A percentile compares a stretch with the other conserved stretches of the same genome.
Conservation (phyloP, 2,888 invertebrate genomes). For the Palloptera scutellata region DNA sequence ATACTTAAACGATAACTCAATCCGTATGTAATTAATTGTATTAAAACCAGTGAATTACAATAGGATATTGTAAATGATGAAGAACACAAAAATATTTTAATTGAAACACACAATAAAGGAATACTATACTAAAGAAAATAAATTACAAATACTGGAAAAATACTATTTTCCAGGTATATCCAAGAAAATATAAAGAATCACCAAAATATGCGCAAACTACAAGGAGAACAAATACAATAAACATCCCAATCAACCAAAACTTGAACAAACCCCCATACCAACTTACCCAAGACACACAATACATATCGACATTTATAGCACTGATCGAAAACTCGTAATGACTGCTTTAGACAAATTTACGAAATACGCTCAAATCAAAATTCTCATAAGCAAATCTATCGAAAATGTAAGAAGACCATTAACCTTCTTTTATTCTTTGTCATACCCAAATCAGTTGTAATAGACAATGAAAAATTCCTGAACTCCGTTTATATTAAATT, state of each 20-base stretch:
- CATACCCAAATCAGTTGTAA: too few relatives aligned
- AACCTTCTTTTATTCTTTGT: too few relatives aligned
- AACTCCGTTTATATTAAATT: too few relatives aligned
- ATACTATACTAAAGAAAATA: conserved; percentile 32
- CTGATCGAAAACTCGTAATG: conserved; percentile 27
- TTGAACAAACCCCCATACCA: conserved; percentile 34
- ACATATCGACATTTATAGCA: conserved; percentile 34
- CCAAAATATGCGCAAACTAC: neutral
- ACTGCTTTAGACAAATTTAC: conserved; percentile 36
- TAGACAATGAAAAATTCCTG: too few relatives aligned
- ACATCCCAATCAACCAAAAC: conserved; percentile 30
- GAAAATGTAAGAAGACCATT: too few relatives aligned
- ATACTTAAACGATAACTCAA: too few relatives aligned
- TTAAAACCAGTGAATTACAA: conserved; percentile 23
- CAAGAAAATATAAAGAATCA: too few relatives aligned
- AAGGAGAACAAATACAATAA: conserved; percentile 31
- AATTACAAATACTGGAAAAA: conserved; percentile 22
- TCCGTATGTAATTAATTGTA: conserved; percentile 25
- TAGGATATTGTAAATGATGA: conserved; percentile 7
- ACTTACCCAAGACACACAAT: conserved; percentile 33
- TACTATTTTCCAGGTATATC: too few relatives aligned
- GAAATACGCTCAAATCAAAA: conserved; percentile 32
- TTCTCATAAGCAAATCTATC: too few relatives aligned
- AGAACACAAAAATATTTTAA: conserved; percentile 19
- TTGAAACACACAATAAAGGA: conserved; percentile 18